These are phyloP conservation scores for Dicrurus megarhynchus DNA, from an alignment of 2,113 vertebrate species.

Conservation along the genomic window DNA sequence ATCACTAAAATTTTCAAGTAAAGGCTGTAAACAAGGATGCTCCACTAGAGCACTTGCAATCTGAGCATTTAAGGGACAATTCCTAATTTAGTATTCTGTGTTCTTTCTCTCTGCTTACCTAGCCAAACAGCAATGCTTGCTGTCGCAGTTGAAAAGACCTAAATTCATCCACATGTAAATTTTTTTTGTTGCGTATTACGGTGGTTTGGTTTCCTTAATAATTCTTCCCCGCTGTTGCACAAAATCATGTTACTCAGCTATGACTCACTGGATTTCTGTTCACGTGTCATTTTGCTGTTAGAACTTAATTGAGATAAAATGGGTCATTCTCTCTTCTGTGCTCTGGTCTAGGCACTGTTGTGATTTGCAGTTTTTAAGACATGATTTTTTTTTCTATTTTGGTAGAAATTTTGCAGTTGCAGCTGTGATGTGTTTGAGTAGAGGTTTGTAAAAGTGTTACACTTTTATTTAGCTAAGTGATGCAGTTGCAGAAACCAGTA, in stretches of 20 bases:
- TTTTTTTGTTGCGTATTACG: not conserved
- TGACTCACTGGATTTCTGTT: slow-evolving; percentile 17
- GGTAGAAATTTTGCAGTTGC: not conserved
- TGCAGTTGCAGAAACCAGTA: not conserved
- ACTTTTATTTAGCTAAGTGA: not conserved
- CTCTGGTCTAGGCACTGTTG: not conserved
- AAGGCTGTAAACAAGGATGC: not conserved
- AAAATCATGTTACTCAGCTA: not conserved
- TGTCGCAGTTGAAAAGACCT: not conserved
- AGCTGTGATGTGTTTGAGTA: not conserved
- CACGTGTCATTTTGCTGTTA: not conserved
- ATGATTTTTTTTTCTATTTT: not conserved
- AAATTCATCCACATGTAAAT: not conserved
- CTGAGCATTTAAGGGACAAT: not conserved
- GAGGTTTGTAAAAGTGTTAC: not conserved
- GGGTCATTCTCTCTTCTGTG: not conserved
- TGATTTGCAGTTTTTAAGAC: not conserved
- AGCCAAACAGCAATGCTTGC: not conserved
- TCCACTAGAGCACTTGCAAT: not conserved
- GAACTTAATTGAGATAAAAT: not conserved
- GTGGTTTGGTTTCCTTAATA: not conserved
- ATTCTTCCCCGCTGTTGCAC: not conserved
- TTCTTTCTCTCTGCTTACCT: not conserved
- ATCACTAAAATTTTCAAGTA: not conserved
- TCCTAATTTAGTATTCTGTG: not conserved